Percentiles rank a stretch among this genome's conserved stretches.
Evolutionary conservation across 2,888 invertebrate genomes (phyloP).

Genomic region (Tenthredo amoena): DNA sequence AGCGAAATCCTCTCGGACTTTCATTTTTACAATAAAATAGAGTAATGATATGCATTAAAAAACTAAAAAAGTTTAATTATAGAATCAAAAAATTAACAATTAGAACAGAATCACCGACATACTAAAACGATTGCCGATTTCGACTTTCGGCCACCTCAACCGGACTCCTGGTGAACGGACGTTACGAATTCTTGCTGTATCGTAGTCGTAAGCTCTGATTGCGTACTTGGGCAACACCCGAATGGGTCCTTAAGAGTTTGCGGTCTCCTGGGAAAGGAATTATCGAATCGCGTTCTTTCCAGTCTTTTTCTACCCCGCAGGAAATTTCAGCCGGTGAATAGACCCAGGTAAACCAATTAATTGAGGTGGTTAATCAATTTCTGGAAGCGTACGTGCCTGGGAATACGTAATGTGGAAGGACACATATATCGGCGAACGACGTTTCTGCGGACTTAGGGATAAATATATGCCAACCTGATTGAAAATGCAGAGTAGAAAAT

Average conservation of each 20-base stretch:
- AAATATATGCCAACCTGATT: neutral
- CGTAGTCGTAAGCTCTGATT: neutral
- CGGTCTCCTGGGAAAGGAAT: neutral
- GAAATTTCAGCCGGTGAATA: neutral
- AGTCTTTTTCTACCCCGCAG: neutral
- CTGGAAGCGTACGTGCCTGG: neutral
- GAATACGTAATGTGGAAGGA: neutral
- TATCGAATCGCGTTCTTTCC: neutral
- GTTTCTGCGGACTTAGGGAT: neutral
- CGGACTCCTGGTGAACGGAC: no score
- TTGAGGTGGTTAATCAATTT: constrained; percentile 23
- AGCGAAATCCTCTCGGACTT: no score
- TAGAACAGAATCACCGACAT: no score
- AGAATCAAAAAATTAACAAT: no score
- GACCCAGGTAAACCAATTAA: neutral
- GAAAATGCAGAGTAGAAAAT: neutral
- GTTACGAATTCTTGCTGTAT: no score
- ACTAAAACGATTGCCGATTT: no score
- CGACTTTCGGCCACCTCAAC: no score
- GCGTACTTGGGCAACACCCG: neutral
- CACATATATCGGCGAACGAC: neutral
- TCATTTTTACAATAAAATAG: no score
- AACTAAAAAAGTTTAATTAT: no score
- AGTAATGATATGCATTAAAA: no score
- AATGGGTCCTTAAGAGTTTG: neutral